Base-by-base conservation (phyloP, 30 jellyfish, hydroid and myxozoan genomes). In the Sanderia malayensis region DNA sequence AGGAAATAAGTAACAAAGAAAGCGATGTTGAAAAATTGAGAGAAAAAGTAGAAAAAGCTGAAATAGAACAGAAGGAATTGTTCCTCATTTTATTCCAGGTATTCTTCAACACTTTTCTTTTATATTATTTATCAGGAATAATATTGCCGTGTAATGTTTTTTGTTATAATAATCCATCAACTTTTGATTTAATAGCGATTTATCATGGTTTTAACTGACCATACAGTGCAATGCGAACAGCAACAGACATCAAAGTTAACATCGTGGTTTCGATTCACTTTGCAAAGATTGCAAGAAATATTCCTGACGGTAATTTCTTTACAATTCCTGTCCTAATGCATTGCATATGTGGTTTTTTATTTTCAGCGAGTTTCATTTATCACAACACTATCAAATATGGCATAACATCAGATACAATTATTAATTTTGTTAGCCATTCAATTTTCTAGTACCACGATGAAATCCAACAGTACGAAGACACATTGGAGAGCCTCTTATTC, bases 241-340 rank as follows among this genome's bases (percentile, higher is more conserved):
- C 97, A 92, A 61, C 94, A 79, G 57, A 80, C 67, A 46, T 76
- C 79, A 37, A 88, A 85, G 31, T 84, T 86, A 33, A 92, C 71
- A 25, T 53, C 91, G 13, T 92, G 98, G 98, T 92, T 86, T 72
- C 67, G 90, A 41, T 85, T 78, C 73, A 92, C 98, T 11, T 78
- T 92, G 58, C 98, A 92, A 64, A 65, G 95, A 70, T 85, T 92
- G n/a, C 98, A 92, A 74, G 98, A 92, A 61, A 80, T 92, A 11
- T 84, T 92, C 32, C 90, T 92, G 20, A 63, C 90, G 84, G 98
- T 92, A 71, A n/a, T n/a, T n/a, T n/a, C n/a, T n/a, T n/a, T n/a
- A n/a, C n/a, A n/a, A n/a, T n/a, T n/a, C n/a, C n/a, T n/a, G n/a
- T n/a, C n/a, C n/a, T n/a, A n/a, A n/a, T n/a, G n/a, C n/a, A n/a